Evolutionary conservation across 92 coral and sea anemone species (phyloP).

Genomic region (Paramuricea clavata): DNA sequence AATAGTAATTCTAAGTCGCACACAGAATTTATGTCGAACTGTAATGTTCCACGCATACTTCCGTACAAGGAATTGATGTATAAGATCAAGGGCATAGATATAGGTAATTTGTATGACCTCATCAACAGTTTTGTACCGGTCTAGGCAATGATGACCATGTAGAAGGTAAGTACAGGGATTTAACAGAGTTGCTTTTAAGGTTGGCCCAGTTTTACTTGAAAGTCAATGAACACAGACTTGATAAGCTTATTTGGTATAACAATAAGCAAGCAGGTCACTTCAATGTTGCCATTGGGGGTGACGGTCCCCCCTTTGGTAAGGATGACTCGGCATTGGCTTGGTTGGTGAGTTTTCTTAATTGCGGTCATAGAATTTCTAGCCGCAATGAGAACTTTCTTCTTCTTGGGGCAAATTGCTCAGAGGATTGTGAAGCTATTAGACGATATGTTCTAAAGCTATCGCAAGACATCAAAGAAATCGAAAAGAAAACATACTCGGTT

Average conservation of each 20-base stretch:
- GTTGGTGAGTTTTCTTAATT: slow-evolving; percentile 11
- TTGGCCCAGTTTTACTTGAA: slow-evolving; percentile 49
- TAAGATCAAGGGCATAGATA: too few species aligned
- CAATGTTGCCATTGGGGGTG: slow-evolving; percentile 35
- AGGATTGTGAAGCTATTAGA: slow-evolving; percentile 69
- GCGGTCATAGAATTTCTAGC: neutral
- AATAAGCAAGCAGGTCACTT: neutral
- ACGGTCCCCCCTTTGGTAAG: slow-evolving; percentile 27
- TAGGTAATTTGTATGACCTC: too few species aligned
- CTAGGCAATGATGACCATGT: too few species aligned
- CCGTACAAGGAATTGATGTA: too few species aligned
- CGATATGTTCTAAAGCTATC: slow-evolving; percentile 54
- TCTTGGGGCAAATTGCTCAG: slow-evolving; percentile 60
- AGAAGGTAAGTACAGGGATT: slow-evolving; percentile 70
- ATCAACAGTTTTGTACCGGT: too few species aligned
- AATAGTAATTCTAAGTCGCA: too few species aligned
- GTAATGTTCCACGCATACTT: too few species aligned
- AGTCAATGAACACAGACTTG: slow-evolving; percentile 40
- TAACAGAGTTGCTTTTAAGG: slow-evolving; percentile 43
- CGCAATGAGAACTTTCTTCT: neutral
- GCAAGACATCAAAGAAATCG: slow-evolving; percentile 63
- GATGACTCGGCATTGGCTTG: slow-evolving; percentile 8
- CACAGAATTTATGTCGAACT: too few species aligned
- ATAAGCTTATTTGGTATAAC: slow-evolving; percentile 40
- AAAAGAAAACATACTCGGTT: slow-evolving; percentile 49